phyloP scores from a whole-genome alignment of 2,888 invertebrate genomes.

The Alsophila aescularia region DNA sequence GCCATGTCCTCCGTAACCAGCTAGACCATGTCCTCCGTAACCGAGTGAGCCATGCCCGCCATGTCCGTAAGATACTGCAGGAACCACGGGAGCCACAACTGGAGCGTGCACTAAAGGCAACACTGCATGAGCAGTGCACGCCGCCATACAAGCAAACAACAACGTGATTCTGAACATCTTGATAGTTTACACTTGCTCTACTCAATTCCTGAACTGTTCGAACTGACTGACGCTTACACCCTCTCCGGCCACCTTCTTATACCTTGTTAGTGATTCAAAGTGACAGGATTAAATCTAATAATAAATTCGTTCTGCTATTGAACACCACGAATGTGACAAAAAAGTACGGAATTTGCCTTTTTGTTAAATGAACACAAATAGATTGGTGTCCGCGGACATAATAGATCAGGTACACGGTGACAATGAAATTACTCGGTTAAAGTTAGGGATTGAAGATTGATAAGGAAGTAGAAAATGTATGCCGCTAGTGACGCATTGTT shows the following conservation, averaged over 20 bases:
- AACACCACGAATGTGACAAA: conserved; percentile 59
- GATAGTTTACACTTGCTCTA: conserved; percentile 15
- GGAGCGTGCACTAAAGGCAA: conserved; percentile 55
- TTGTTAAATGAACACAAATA: conserved; percentile 45
- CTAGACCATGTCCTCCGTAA: conserved; percentile 25
- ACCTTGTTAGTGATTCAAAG: conserved; percentile 61
- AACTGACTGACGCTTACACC: conserved; percentile 51
- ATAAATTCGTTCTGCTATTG: conserved; percentile 65
- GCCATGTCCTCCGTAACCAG: conserved; percentile 45
- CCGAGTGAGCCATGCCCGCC: conserved; percentile 47
- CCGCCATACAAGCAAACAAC: conserved; percentile 53
- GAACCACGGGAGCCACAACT: conserved; percentile 47
- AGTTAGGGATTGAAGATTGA: conserved; percentile 16
- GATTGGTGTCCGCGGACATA: conserved; percentile 41
- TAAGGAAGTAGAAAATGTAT: conserved; percentile 21
- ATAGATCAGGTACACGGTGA: conserved; percentile 39
- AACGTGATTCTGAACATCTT: conserved; percentile 57
- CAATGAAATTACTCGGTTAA: conserved; percentile 25
- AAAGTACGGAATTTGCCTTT: conserved; percentile 55
- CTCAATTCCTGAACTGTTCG: conserved; percentile 35
- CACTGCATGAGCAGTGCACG: conserved; percentile 61
- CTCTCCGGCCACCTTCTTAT: conserved; percentile 62
- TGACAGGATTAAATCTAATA: conserved; percentile 64
- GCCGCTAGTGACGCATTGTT: background rate
- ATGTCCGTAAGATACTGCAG: conserved; percentile 29